Evolutionary conservation across 2,888 invertebrate species (phyloP).

Genomic region (Drosophila neutralis): DNA sequence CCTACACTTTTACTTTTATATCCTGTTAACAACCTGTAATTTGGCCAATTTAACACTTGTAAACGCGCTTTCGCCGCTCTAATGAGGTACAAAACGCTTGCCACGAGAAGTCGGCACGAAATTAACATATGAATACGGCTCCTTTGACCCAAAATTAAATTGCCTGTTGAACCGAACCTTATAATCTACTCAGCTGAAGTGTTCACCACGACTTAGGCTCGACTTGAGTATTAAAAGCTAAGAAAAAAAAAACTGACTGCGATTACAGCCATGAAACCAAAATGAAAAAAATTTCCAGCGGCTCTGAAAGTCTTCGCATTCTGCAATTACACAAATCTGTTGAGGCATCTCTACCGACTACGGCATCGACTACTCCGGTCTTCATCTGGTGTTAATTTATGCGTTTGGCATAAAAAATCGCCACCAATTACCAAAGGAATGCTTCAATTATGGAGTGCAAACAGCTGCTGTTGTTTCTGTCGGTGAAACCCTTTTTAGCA

Average conservation of each 20-base stretch:
- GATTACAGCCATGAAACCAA: conserved; percentile 35
- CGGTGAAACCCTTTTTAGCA: conserved; percentile 75
- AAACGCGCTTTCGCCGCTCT: conserved; percentile 79
- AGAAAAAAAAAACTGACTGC: conserved; percentile 22
- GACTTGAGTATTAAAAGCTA: conserved; percentile 52
- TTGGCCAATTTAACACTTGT: conserved; percentile 81
- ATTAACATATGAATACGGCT: conserved; percentile 70
- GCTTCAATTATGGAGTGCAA: conserved; percentile 77
- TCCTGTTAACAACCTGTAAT: conserved; percentile 79
- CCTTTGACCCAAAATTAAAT: conserved; percentile 63
- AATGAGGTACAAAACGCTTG: conserved; percentile 79
- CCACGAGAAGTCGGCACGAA: conserved; percentile 51
- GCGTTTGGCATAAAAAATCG: conserved; percentile 73
- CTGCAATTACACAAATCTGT: conserved; percentile 77
- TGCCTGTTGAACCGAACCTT: conserved; percentile 61
- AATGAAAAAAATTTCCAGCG: not conserved
- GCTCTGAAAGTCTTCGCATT: conserved; percentile 37
- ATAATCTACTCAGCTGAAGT: conserved; percentile 53
- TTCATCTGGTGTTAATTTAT: conserved; percentile 77
- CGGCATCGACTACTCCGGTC: conserved; percentile 6
- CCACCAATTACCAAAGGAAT: conserved; percentile 75
- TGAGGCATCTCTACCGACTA: conserved; percentile 30
- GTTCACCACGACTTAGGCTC: conserved; percentile 27
- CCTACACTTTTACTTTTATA: conserved; percentile 78
- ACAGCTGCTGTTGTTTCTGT: conserved; percentile 63